Conservation (phyloP, 2,797 vertebrate species). For the Cuniculus paca region DNA sequence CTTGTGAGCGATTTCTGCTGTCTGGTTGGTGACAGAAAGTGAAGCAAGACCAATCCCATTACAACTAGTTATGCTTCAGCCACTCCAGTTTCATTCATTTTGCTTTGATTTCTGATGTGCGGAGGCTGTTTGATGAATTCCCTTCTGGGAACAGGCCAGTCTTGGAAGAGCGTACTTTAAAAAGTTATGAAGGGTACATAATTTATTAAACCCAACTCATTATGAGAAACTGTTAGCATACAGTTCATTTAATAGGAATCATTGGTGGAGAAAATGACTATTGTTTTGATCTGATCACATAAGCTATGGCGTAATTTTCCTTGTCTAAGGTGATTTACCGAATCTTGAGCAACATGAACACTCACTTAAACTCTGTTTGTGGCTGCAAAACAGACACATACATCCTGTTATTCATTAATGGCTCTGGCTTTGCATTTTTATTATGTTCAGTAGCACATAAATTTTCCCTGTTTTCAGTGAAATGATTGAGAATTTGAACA, state of each 20-base stretch:
- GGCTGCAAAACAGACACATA: slow-evolving; percentile 58
- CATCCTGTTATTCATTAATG: slow-evolving; percentile 67
- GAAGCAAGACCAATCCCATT: slow-evolving; percentile 79
- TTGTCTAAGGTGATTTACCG: slow-evolving; percentile 75
- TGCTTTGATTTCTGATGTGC: slow-evolving; percentile 75
- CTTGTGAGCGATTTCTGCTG: slow-evolving; percentile 46
- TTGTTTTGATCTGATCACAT: slow-evolving; percentile 79
- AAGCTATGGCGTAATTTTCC: slow-evolving; percentile 63
- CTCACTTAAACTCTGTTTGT: slow-evolving; percentile 56
- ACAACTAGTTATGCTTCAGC: slow-evolving; percentile 79
- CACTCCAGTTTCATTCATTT: slow-evolving; percentile 76
- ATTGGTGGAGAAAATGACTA: slow-evolving; percentile 80
- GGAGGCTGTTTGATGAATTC: slow-evolving; percentile 71
- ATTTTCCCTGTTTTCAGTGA: slow-evolving; percentile 40
- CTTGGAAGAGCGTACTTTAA: slow-evolving; percentile 74
- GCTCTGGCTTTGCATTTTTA: slow-evolving; percentile 68
- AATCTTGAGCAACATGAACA: slow-evolving; percentile 61
- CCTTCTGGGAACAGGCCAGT: slow-evolving; percentile 64
- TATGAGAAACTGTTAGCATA: slow-evolving; percentile 74
- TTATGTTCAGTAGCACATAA: slow-evolving; percentile 68
- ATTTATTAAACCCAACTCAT: slow-evolving; percentile 79
- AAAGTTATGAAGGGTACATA: slow-evolving; percentile 80
- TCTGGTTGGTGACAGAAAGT: slow-evolving; percentile 67
- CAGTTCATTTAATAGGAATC: slow-evolving; percentile 76
- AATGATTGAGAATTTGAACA: slow-evolving; percentile 70